Evolutionary conservation across 2,888 invertebrate species (phyloP).

Genomic region (Ctena decussata): DNA sequence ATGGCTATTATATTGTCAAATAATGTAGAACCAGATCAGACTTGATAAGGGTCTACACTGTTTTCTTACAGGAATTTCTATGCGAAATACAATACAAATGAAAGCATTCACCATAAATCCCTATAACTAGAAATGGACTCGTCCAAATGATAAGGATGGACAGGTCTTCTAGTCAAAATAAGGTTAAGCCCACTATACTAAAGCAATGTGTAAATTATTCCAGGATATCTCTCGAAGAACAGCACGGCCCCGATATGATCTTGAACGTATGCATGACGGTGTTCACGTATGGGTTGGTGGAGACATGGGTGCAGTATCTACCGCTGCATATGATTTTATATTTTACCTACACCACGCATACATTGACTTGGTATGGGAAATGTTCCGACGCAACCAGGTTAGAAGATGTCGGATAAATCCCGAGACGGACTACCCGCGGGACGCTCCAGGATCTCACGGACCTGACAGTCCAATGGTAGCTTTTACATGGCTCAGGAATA

Average conservation of each 20-base stretch:
- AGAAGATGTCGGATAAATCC: conserved; percentile 42
- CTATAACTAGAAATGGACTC: no score
- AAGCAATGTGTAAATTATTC: conserved; percentile 15
- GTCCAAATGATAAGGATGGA: no score
- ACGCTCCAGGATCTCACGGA: conserved; percentile 3
- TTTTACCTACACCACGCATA: conserved; percentile 77
- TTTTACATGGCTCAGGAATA: conserved; percentile 44
- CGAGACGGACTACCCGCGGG: conserved; percentile 39
- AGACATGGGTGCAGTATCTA: conserved; percentile 62
- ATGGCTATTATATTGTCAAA: no score
- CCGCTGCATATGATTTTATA: conserved; percentile 71
- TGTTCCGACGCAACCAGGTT: conserved; percentile 59
- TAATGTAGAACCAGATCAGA: no score
- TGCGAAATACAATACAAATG: no score
- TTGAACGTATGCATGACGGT: conserved; percentile 72
- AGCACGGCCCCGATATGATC: conserved; percentile 51
- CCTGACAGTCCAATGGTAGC: conserved; percentile 28
- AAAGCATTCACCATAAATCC: no score
- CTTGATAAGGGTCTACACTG: no score
- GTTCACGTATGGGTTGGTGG: conserved; percentile 74
- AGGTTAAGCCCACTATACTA: no score
- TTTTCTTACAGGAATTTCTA: no score
- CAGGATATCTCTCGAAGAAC: conserved; percentile 51
- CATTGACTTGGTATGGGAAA: conserved; percentile 74
- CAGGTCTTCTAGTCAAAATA: no score